Percentiles rank a stretch among this genome's conserved stretches.
phyloP scores from a whole-genome alignment of 2,113 vertebrate genomes.

The Dipodomys spectabilis region DNA sequence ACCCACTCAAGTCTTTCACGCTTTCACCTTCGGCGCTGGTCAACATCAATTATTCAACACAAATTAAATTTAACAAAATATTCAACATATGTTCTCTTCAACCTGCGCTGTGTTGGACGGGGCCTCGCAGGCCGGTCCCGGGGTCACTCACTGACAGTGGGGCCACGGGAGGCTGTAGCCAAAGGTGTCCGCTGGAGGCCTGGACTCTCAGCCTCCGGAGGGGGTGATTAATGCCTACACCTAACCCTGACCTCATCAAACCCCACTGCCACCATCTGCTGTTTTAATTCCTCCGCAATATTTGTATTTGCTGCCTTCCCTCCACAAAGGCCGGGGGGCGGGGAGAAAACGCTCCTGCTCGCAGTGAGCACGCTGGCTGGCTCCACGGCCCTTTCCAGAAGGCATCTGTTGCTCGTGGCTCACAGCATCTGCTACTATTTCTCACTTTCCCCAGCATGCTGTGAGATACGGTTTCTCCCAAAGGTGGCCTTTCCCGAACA shows the following conservation, averaged over 20 bases:
- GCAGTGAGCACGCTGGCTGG: constrained; percentile 87
- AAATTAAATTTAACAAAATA: constrained; percentile 86
- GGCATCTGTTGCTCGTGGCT: constrained; percentile 94
- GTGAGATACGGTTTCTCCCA: constrained; percentile 93
- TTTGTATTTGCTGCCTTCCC: constrained; percentile 87
- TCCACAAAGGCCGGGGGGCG: constrained; percentile 83
- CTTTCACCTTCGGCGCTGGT: constrained; percentile 68
- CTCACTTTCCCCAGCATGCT: constrained; percentile 93
- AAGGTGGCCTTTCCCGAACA: constrained; percentile 93
- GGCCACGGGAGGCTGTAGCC: not conserved
- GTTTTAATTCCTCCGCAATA: constrained; percentile 89
- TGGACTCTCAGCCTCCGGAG: constrained; percentile 82
- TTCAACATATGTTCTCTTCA: constrained; percentile 85
- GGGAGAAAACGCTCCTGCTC: constrained; percentile 76
- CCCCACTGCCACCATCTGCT: constrained; percentile 90
- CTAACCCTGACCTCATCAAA: constrained; percentile 88
- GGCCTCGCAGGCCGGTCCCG: constrained; percentile 52
- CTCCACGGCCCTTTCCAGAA: constrained; percentile 92
- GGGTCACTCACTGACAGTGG: constrained; percentile 34
- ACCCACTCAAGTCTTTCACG: constrained; percentile 69
- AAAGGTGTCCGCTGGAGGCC: constrained; percentile 75
- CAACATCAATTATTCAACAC: constrained; percentile 83
- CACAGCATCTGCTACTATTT: constrained; percentile 96
- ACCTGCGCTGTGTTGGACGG: constrained; percentile 80
- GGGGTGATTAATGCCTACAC: constrained; percentile 86